phyloP scores from a whole-genome alignment of 2,888 invertebrate species.

The Metallyticus violacea region DNA sequence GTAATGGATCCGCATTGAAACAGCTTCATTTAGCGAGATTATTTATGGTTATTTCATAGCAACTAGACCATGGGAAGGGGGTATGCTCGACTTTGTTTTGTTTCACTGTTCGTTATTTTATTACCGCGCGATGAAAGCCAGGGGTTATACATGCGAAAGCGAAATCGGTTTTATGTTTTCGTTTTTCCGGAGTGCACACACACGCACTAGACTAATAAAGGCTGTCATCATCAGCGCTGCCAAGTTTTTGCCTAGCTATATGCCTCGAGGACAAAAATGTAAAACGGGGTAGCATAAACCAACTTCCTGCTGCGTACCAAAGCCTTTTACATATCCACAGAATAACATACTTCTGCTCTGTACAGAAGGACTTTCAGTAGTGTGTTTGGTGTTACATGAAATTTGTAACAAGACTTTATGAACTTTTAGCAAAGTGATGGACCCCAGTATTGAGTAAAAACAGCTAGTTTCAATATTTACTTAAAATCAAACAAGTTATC shows the following conservation, averaged over 20 bases:
- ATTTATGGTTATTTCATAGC: neutral
- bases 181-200: neutral
- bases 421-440: no score
- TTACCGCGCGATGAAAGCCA: neutral
- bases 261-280: no score
- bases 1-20: neutral
- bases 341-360: neutral
- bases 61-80: neutral
- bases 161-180: neutral
- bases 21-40: neutral
- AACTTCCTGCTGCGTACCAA: neutral
- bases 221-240: neutral
- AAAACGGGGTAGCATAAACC: neutral
- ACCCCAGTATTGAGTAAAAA: no score
- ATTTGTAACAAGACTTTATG: no score
- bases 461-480: no score
- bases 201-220: neutral
- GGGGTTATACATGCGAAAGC: neutral
- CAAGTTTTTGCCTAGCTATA: neutral
- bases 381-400: no score
- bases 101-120: neutral
- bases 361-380: no score
- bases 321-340: neutral
- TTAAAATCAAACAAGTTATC: no score
- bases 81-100: neutral